Base-by-base conservation (phyloP, 2,113 vertebrate species). In the Hippopotamus amphibius region DNA sequence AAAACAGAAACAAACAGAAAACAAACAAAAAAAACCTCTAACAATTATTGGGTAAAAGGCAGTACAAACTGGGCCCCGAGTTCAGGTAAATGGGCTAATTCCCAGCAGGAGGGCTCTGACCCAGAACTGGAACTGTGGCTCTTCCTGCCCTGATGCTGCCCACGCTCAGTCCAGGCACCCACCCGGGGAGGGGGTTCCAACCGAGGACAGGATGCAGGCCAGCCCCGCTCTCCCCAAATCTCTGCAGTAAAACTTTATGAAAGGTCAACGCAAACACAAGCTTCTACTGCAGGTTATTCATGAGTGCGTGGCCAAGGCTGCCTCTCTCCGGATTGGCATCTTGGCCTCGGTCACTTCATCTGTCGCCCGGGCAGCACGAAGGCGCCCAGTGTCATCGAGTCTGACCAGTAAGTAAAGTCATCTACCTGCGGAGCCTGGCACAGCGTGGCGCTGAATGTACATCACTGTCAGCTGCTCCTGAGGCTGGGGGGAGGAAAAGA, bases 381-480 rank as follows among this genome's bases (percentile, higher is more conserved):
- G 90, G 59, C 3, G 2, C 33, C 74, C 50, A 9, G 33, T 17
- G 66, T 48, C 66, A 14, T 13, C 2, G 2, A 43, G 43, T 7
- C 1, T 7, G 13, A 14, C n/a, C 74, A 21, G 86, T 19, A 16
- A 63, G 50, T 15, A 10, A 61, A n/a, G 6, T 1, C 21, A 4
- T 4, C 17, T 6, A 1, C 0, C 2, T 2, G 0, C 7, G 77
- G 11, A 41, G 41, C 4, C 0, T 9, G 37, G 68, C 68, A 11
- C 41, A 4, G 84, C 50, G 7, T 6, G n/a, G 12, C 1, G 2
- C 28, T 0, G 21, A 50, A 6, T 0, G 0, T 4, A 2, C 13
- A 11, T 16, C 65, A 0, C 2, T 1, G 2, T 11, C 16, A 5
- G 37, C 48, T 0, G 0, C n/a, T 0, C 2, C 1, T 17, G 55